Conservation (phyloP, 2,113 vertebrate species). For the Scomber colias region DNA sequence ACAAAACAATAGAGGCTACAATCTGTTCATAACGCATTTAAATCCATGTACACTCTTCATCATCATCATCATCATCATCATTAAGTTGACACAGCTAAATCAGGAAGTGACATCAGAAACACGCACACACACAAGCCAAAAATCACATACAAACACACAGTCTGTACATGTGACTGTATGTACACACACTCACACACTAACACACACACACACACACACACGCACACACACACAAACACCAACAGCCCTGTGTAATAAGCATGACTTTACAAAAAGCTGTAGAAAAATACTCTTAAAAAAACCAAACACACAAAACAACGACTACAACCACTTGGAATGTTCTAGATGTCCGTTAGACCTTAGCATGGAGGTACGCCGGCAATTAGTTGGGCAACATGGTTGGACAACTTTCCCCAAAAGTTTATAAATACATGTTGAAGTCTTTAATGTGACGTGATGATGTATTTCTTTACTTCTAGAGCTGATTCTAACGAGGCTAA, state of each 20-base stretch:
- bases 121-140: conserved; percentile 3
- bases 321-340: conserved; percentile 69
- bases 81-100: background rate
- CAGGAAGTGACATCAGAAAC: conserved; percentile 48
- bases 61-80: conserved; percentile 19
- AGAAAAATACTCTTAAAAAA: conserved; percentile 80
- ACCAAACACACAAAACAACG: conserved; percentile 58
- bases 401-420: too few relatives aligned
- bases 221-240: conserved; percentile 19
- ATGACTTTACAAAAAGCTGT: conserved; percentile 71
- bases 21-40: conserved; percentile 35
- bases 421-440: too few relatives aligned
- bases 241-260: conserved; percentile 46
- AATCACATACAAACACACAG: conserved; percentile 20
- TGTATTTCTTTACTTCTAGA: too few relatives aligned
- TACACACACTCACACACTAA: conserved; percentile 16
- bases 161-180: too few relatives aligned
- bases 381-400: background rate
- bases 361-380: background rate
- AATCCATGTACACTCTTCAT: conserved; percentile 24
- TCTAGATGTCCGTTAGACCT: conserved; percentile 41
- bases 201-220: conserved; percentile 7
- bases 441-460: too few relatives aligned
- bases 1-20: conserved; percentile 42
- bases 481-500: too few relatives aligned